A percentile compares a stretch with the other conserved stretches of the same genome.
Evolutionary conservation across 2,888 invertebrate genomes (phyloP).

Genomic region (Lobophora halterata): DNA sequence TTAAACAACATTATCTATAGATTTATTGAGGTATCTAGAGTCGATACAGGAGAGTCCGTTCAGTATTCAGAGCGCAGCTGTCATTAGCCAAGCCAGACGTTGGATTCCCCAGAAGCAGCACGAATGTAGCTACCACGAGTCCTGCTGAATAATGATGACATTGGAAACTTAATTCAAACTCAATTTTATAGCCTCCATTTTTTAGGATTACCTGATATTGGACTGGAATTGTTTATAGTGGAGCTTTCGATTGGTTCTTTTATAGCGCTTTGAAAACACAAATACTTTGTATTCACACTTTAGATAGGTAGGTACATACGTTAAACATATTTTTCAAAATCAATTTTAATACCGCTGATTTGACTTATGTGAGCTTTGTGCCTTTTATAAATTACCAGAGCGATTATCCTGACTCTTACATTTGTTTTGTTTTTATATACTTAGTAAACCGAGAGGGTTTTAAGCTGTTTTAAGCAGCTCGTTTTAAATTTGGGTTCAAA

Average conservation of each 20-base stretch:
- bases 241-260: constrained; percentile 3
- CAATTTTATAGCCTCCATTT: constrained; percentile 37
- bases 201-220: constrained; percentile 30
- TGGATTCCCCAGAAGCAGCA: constrained; percentile 67
- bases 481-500: too few species aligned
- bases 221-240: constrained; percentile 11
- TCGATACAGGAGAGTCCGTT: constrained; percentile 44
- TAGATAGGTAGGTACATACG: too few species aligned
- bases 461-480: too few species aligned
- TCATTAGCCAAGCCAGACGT: constrained; percentile 74
- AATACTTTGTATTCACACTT: constrained; percentile 4
- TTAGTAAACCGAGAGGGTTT: too few species aligned
- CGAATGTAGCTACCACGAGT: constrained; percentile 52
- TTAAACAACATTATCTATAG: constrained; percentile 20
- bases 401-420: too few species aligned
- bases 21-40: constrained; percentile 31
- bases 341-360: too few species aligned
- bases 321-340: too few species aligned
- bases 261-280: constrained; percentile 8
- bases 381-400: too few species aligned
- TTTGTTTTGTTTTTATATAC: too few species aligned
- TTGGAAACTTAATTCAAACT: constrained; percentile 51
- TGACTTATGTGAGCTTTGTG: too few species aligned
- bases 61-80: constrained; percentile 68
- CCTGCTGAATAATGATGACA: constrained; percentile 69